A percentile compares a stretch with the other conserved stretches of the same genome.
Conservation (phyloP, 2,797 vertebrate genomes). For the Denticeps clupeoides region DNA sequence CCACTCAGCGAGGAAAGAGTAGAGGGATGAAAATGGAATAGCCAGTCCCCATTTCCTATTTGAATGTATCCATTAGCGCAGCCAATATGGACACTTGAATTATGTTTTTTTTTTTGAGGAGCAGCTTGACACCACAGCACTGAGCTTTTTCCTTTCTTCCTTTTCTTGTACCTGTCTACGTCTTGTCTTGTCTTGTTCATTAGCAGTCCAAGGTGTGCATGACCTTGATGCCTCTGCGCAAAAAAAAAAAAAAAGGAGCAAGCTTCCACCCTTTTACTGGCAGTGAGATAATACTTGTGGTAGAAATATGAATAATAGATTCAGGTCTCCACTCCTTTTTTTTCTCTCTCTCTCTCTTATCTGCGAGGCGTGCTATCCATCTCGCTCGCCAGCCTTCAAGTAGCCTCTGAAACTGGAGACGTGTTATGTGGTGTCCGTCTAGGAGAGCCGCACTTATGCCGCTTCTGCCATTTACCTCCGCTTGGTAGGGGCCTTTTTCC, state of each 20-base stretch:
- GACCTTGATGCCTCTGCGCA: slow-evolving; percentile 41
- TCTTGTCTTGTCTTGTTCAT: slow-evolving; percentile 3
- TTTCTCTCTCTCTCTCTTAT: too few relatives aligned
- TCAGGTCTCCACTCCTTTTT: slow-evolving; percentile 25
- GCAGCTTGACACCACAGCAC: too few relatives aligned
- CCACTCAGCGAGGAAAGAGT: too few relatives aligned
- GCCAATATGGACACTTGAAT: too few relatives aligned
- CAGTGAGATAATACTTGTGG: slow-evolving; percentile 17
- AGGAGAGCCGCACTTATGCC: slow-evolving; percentile 28
- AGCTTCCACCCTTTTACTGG: slow-evolving; percentile 10
- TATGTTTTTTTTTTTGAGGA: too few relatives aligned
- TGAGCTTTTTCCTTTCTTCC: too few relatives aligned
- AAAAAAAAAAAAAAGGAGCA: slow-evolving; percentile 15
- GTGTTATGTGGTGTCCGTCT: slow-evolving; percentile 19
- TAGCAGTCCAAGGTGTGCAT: slow-evolving; percentile 16
- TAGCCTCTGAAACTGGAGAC: slow-evolving; percentile 43
- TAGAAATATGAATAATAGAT: slow-evolving; percentile 34
- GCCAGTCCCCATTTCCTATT: slow-evolving; percentile 17
- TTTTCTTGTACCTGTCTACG: too few relatives aligned
- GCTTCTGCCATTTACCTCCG: slow-evolving; percentile 51
- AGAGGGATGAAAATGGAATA: slow-evolving; percentile 16
- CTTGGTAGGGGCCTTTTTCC: slow-evolving; percentile 37
- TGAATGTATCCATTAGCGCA: neutral
- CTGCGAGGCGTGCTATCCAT: slow-evolving; percentile 29
- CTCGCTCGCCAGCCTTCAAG: slow-evolving; percentile 34